Percentiles rank a stretch among this genome's conserved stretches.
Evolutionary conservation across 2,113 vertebrate species (phyloP).

Genomic region (Zapornia atra): DNA sequence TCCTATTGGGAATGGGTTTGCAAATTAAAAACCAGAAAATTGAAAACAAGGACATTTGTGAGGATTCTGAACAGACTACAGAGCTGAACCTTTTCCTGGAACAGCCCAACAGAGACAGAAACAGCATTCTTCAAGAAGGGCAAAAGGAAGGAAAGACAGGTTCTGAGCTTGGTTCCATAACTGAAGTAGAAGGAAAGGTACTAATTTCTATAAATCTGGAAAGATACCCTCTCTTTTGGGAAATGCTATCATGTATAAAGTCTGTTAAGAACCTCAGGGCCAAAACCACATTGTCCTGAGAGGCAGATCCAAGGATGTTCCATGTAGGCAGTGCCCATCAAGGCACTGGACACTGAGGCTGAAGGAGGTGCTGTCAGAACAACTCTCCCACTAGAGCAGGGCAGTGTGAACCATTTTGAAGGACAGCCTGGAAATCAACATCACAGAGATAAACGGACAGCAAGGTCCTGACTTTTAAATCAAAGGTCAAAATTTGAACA

Average conservation of each 20-base stretch:
- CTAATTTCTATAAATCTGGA: not conserved
- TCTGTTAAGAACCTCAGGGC: not conserved
- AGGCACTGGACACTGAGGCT: not conserved
- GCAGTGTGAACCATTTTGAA: not conserved
- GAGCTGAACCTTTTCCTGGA: not conserved
- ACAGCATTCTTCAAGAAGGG: not conserved
- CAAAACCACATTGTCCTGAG: not conserved
- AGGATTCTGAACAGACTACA: not conserved
- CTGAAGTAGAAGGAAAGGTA: not conserved
- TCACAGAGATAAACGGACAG: not conserved
- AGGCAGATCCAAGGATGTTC: not conserved
- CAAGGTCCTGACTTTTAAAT: not conserved
- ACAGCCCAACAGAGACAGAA: not conserved
- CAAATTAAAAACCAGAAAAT: conserved; percentile 38
- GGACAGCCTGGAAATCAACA: not conserved
- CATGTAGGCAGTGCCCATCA: not conserved
- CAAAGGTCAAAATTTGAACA: conserved; percentile 11
- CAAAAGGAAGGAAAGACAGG: not conserved
- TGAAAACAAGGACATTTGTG: conserved; percentile 32
- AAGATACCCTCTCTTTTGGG: not conserved
- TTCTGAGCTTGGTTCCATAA: not conserved
- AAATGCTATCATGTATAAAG: not conserved
- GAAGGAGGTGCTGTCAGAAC: not conserved
- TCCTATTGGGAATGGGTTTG: conserved; percentile 4
- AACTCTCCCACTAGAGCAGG: not conserved